Base-by-base conservation (phyloP, 2,888 invertebrate species). In the Zelleria hepariella region DNA sequence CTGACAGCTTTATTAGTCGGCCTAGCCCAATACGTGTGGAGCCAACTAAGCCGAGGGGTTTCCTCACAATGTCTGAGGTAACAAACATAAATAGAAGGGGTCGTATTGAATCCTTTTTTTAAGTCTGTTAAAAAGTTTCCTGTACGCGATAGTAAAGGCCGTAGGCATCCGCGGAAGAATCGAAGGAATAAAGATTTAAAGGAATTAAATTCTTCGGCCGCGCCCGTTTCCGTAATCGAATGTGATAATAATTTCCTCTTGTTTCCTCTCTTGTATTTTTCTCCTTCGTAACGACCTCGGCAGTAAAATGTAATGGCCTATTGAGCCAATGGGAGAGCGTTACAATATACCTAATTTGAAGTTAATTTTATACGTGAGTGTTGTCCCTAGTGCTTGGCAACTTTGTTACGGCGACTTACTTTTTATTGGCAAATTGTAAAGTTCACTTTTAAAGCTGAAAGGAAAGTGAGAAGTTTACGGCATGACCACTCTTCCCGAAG, bases 281-380 rank as follows among this genome's bases (percentile, higher is more conserved):
- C 72, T 68, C 62, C 62, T 24, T 21, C 42, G 27, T 69, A 71
- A 70, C 72, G 71, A 70, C 65, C 62, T 67, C 64, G 67, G 74
- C 67, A 70, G 74, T 81, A 77, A 81, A 80, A 77, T 71, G 69
- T 72, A 78, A 80, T 75, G 68, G 76, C 69, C 76, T 68, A 74
- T 77, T 71, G 71, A 68, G 70, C 68, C 70, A 75, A 80, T 78
- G 74, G 77, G 76, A 74, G 70, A 68, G 68, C 77, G 73, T 78
- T 72, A 77, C 72, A 68, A 72, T 78, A 78, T 74, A 42, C 10
- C 32, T 42, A 76, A 77, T 80, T 77, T 72, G 69, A 67, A 75
- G 66, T 71, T 58, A 64, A 69, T 73, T 75, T 78, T 77, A 74
- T 73, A 73, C 72, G 58, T 58, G 58, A 57, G 48, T 48, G 57